Conservation (phyloP, 2,888 invertebrate genomes). For the Dexiosoma caninum region DNA sequence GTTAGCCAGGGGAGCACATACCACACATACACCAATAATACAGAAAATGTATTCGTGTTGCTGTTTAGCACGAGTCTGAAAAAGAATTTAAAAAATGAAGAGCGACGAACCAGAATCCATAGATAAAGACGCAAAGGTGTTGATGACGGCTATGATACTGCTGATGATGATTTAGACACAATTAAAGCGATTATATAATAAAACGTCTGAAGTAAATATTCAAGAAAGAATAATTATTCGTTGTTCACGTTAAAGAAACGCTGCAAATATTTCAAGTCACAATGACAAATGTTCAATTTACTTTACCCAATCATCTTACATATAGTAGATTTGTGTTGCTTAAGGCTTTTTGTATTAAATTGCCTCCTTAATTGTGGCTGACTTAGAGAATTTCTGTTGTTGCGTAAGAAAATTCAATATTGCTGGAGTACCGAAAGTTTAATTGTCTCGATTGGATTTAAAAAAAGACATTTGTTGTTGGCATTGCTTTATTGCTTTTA, state of each 20-base stretch:
- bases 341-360: slow-evolving; percentile 10
- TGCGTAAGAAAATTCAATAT: neutral
- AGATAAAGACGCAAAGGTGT: neutral
- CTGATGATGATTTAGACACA: slow-evolving; percentile 43
- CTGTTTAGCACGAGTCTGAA: slow-evolving; percentile 24
- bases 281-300: slow-evolving; percentile 24
- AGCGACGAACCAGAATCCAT: neutral
- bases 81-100: slow-evolving; percentile 13
- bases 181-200: slow-evolving; percentile 50
- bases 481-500: slow-evolving; percentile 20
- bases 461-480: neutral
- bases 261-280: slow-evolving; percentile 3
- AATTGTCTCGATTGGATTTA: slow-evolving; percentile 19
- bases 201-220: slow-evolving; percentile 28
- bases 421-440: neutral
- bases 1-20: slow-evolving; percentile 6
- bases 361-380: slow-evolving; percentile 29
- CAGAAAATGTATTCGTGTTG: slow-evolving; percentile 1
- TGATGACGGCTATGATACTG: neutral
- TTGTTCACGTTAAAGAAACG: neutral
- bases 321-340: neutral
- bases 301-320: slow-evolving; percentile 15
- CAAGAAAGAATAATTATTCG: slow-evolving; percentile 16
- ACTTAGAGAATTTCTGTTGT: neutral
- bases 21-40: neutral